Evolutionary conservation across 2,113 vertebrate species (phyloP).

Genomic region (Psilopogon haemacephalus): DNA sequence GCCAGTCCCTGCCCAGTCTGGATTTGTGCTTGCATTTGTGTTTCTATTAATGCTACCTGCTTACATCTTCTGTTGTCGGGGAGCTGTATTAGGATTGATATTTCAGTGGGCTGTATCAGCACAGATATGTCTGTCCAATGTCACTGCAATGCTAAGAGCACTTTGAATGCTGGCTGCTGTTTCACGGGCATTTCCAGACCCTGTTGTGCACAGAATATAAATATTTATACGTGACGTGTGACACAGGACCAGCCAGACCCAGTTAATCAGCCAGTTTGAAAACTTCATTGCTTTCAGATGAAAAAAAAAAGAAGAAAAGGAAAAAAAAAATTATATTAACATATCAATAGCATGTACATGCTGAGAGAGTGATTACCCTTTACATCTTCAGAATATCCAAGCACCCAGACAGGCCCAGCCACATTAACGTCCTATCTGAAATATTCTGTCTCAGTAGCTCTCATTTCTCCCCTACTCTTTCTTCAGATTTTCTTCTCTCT

Average conservation of each 20-base stretch:
- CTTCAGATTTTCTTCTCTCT: conserved; percentile 65
- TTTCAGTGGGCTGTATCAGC: neutral
- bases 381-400: conserved; percentile 66
- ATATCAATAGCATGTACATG: conserved; percentile 75
- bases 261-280: conserved; percentile 72
- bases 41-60: neutral
- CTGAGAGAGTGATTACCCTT: conserved; percentile 78
- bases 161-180: conserved; percentile 19
- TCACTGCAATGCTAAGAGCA: conserved; percentile 28
- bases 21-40: too few relatives aligned
- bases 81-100: conserved; percentile 1
- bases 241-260: conserved; percentile 29
- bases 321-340: conserved; percentile 77
- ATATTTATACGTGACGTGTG: conserved; percentile 43
- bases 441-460: conserved; percentile 9
- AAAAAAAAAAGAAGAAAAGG: too few relatives aligned
- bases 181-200: conserved; percentile 48
- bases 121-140: neutral
- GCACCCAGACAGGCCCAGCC: conserved; percentile 41
- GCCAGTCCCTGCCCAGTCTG: too few relatives aligned
- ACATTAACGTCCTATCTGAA: conserved; percentile 46
- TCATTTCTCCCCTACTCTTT: conserved; percentile 44
- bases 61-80: neutral
- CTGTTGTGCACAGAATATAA: conserved; percentile 49
- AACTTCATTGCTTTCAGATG: conserved; percentile 77